Evolutionary conservation across 2,113 vertebrate species (phyloP).

Genomic region (Clarias gariepinus): DNA sequence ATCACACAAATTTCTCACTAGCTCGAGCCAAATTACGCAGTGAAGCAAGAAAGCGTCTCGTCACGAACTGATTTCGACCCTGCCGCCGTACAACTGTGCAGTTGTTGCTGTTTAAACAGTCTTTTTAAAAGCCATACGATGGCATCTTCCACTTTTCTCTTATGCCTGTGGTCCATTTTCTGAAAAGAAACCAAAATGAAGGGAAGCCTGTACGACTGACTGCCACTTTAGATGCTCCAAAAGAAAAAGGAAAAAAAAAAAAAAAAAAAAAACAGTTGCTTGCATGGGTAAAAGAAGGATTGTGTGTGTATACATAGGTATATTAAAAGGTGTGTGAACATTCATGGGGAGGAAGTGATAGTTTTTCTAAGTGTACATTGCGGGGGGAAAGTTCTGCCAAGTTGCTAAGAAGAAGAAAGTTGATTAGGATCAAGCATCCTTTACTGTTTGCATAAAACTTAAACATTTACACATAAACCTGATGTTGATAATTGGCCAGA

Average conservation of each 20-base stretch:
- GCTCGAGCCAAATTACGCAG: background rate
- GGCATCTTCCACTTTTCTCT: background rate
- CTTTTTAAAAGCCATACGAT: background rate
- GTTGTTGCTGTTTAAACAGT: background rate
- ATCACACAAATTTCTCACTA: background rate
- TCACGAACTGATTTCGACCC: background rate
- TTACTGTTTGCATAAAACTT: slow-evolving; percentile 7
- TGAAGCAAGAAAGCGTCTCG: background rate
- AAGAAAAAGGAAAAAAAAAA: slow-evolving; percentile 36
- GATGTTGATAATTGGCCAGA: slow-evolving; percentile 54
- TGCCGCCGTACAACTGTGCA: background rate
- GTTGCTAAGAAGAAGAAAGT: slow-evolving; percentile 54
- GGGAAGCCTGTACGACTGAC: slow-evolving; percentile 68
- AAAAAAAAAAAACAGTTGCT: slow-evolving; percentile 1
- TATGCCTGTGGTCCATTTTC: background rate
- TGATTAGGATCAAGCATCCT: slow-evolving; percentile 47
- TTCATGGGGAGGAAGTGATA: slow-evolving; percentile 86
- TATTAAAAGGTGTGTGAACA: slow-evolving; percentile 87
- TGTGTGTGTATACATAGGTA: slow-evolving; percentile 86
- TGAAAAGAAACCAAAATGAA: slow-evolving; percentile 49
- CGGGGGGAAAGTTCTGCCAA: slow-evolving; percentile 67
- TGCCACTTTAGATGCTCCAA: slow-evolving; percentile 68
- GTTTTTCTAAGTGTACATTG: slow-evolving; percentile 85
- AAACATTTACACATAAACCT: background rate
- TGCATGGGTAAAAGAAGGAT: slow-evolving; percentile 40